Conservation (phyloP, 2,113 vertebrate genomes). For the Dicerorhinus sumatrensis region DNA sequence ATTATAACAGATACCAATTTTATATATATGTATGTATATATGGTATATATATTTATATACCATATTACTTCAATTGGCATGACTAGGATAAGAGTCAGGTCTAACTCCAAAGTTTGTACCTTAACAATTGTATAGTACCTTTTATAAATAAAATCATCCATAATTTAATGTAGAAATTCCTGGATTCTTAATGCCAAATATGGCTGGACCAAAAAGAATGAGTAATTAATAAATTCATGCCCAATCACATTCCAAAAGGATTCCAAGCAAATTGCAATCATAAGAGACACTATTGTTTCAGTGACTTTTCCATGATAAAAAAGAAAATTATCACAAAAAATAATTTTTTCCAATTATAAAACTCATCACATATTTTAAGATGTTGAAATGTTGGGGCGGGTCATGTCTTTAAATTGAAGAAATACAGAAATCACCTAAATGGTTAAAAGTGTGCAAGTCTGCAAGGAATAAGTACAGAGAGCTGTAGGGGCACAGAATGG, state of each 20-base stretch:
- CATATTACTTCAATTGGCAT: background rate
- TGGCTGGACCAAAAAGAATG: background rate
- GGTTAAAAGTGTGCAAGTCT: background rate
- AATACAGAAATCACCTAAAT: conserved; percentile 28
- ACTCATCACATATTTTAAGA: background rate
- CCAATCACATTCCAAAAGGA: background rate
- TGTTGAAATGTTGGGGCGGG: background rate
- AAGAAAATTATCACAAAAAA: background rate
- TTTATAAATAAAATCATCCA: background rate
- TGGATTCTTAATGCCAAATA: background rate
- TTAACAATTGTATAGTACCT: background rate
- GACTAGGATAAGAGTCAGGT: background rate
- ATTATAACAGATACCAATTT: too few relatives aligned
- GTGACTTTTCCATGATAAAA: background rate
- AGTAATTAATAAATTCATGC: background rate
- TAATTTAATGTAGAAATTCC: background rate
- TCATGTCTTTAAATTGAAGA: background rate
- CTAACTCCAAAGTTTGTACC: background rate
- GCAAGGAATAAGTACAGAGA: background rate
- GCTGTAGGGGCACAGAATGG: background rate
- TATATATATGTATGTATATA: background rate
- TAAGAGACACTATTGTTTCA: background rate
- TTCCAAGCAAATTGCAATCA: background rate
- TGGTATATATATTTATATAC: background rate
- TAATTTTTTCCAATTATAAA: background rate